These are phyloP conservation scores for Platichthys stellatus DNA, from an alignment of 2,113 vertebrate species.

Conservation along the genomic window DNA sequence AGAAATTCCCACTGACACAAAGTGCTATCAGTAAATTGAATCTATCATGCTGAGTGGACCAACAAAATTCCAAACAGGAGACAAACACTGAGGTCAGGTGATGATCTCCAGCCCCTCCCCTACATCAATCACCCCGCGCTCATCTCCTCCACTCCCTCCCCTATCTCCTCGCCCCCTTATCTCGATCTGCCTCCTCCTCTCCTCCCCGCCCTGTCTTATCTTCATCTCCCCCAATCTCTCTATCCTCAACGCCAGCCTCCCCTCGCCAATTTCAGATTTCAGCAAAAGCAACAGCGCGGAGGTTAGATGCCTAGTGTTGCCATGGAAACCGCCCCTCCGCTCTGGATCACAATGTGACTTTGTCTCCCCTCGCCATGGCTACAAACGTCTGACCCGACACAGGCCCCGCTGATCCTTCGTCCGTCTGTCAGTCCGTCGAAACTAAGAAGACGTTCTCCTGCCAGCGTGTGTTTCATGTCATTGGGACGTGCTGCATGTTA, in stretches of 20 bases:
- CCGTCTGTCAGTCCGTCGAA: slow-evolving; percentile 16
- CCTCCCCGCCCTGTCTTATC: slow-evolving; percentile 73
- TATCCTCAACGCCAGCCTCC: slow-evolving; percentile 59
- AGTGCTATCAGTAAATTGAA: slow-evolving; percentile 78
- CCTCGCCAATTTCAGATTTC: slow-evolving; percentile 76
- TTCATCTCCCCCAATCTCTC: slow-evolving; percentile 70
- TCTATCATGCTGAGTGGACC: slow-evolving; percentile 74
- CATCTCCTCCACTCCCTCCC: slow-evolving; percentile 38
- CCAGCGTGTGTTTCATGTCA: slow-evolving; percentile 18
- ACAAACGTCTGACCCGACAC: slow-evolving; percentile 56
- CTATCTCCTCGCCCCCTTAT: slow-evolving; percentile 53
- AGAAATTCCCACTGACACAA: slow-evolving; percentile 64
- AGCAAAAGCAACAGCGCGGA: slow-evolving; percentile 65
- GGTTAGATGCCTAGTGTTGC: slow-evolving; percentile 79
- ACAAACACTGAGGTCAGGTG: slow-evolving; percentile 72
- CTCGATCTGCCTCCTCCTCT: slow-evolving; percentile 61
- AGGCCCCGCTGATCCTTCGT: slow-evolving; percentile 39
- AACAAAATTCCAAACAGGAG: slow-evolving; percentile 71
- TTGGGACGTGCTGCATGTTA: neutral
- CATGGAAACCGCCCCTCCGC: slow-evolving; percentile 79
- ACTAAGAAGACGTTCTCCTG: slow-evolving; percentile 14
- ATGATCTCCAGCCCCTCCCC: slow-evolving; percentile 42
- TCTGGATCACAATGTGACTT: slow-evolving; percentile 78
- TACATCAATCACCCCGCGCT: slow-evolving; percentile 62
- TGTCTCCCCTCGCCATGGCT: slow-evolving; percentile 63